Evolutionary conservation across 2,888 invertebrate genomes (phyloP), one percentile per base, ranked within the genome.

Genomic region (Orgyia antiqua): DNA sequence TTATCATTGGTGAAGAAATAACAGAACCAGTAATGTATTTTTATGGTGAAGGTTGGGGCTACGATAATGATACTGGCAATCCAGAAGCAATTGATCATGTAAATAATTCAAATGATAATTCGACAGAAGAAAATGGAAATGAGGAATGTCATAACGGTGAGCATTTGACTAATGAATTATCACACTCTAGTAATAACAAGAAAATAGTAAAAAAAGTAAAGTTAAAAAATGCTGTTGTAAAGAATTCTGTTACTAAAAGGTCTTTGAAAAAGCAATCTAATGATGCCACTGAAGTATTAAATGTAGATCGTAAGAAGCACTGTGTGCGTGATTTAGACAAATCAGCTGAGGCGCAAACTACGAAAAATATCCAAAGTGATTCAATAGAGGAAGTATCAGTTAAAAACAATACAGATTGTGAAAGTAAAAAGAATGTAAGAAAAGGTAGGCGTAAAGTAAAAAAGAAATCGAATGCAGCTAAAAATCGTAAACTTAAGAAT

Each of bases 51-150:
- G 95, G 95, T 21, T 88, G 73, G 49, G 95, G 95, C 3, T 77
- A 68, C 10, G 92, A 92, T 13, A 94, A 93, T 63, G 84, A 91
- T 36, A 92, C 93, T 3, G 94, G 94, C 1, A 94, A 94, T 72
- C 89, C 83, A 23, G 83, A 79, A 49, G 54, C 52, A 31, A 50
- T 66, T 39, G 67, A 72, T 50, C 58, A 76, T 51, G 55, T 57
- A 29, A 60, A 71, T 20, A 64, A 51, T 43, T 43, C 51, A 15
- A 60, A 64, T 39, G 62, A 67, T 25, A 65, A 62, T 31, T 62
- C 71, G 27, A 68, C 66, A 18, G 69, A 65, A 39, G 78, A 78
- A 48, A 76, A 73, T 31, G 68, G 61, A 17, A 65, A 57, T 31
- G 76, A 74, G 20, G 79, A 82, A 44, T 66, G 70, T 58, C 37